Conservation (phyloP, 2,888 invertebrate genomes). For the Patella caerulea region DNA sequence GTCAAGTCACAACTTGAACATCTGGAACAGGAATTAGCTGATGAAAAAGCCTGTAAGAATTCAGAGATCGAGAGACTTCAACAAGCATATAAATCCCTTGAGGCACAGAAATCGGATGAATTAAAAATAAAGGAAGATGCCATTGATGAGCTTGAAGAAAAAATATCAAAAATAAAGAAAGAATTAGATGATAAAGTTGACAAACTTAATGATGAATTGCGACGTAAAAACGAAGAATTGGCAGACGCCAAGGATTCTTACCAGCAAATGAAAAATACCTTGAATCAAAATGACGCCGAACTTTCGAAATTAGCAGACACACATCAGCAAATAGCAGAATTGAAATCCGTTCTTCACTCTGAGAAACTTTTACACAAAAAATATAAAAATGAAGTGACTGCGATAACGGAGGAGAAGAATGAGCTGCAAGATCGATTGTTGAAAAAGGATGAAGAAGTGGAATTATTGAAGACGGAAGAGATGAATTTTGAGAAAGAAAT, state of each 20-base stretch:
- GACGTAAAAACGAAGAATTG: slow-evolving; percentile 32
- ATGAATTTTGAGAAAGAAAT: slow-evolving; percentile 24
- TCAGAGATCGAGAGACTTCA: slow-evolving; percentile 11
- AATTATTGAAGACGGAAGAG: slow-evolving; percentile 28
- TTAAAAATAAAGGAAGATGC: neutral
- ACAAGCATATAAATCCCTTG: slow-evolving; percentile 22
- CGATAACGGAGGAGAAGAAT: slow-evolving; percentile 16
- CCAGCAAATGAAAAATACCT: neutral
- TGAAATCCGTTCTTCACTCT: slow-evolving; percentile 46
- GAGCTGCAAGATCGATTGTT: slow-evolving; percentile 27
- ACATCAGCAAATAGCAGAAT: slow-evolving; percentile 44
- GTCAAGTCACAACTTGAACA: slow-evolving; percentile 13
- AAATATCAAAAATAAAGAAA: slow-evolving; percentile 14
- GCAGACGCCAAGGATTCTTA: neutral
- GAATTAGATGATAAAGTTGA: slow-evolving; percentile 27
- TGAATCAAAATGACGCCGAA: neutral
- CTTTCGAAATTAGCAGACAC: slow-evolving; percentile 35
- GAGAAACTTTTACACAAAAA: slow-evolving; percentile 46
- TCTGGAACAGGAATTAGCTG: slow-evolving; percentile 17
- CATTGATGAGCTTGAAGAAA: neutral
- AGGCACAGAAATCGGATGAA: neutral
- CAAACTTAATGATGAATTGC: slow-evolving; percentile 34
- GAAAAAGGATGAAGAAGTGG: slow-evolving; percentile 23
- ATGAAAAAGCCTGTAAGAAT: slow-evolving; percentile 19
- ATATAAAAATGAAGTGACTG: slow-evolving; percentile 34